phyloP scores from a whole-genome alignment of 2,797 vertebrate species.

The Xerus rutilus region DNA sequence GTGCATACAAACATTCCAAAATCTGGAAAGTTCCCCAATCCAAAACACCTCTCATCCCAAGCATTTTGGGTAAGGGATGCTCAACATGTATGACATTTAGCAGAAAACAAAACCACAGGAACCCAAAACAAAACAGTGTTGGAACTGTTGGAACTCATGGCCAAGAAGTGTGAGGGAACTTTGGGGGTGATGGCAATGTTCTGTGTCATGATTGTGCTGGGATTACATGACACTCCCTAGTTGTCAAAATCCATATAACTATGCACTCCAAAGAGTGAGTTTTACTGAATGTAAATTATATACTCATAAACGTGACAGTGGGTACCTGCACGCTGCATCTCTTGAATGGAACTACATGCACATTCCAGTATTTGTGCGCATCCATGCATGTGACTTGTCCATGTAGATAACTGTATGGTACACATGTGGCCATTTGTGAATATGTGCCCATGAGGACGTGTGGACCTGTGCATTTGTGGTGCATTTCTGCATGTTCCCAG shows the following conservation, averaged over 20 bases:
- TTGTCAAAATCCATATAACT: background rate
- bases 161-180: background rate
- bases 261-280: background rate
- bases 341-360: background rate
- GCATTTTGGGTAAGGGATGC: background rate
- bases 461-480: background rate
- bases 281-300: background rate
- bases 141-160: too few relatives aligned
- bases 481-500: background rate
- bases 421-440: background rate
- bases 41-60: background rate
- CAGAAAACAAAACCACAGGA: background rate
- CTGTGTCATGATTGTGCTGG: background rate
- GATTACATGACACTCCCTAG: accelerated
- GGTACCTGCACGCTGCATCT: background rate
- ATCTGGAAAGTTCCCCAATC: background rate
- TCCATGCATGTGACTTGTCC: background rate
- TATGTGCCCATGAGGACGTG: background rate
- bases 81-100: background rate
- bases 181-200: background rate
- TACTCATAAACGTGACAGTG: background rate
- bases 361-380: background rate
- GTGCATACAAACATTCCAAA: background rate
- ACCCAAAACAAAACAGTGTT: background rate
- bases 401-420: background rate